Evolutionary conservation across 2,113 vertebrate species (phyloP), one percentile per base, ranked within the genome.

Genomic region (Mesembrinibis cayennensis): DNA sequence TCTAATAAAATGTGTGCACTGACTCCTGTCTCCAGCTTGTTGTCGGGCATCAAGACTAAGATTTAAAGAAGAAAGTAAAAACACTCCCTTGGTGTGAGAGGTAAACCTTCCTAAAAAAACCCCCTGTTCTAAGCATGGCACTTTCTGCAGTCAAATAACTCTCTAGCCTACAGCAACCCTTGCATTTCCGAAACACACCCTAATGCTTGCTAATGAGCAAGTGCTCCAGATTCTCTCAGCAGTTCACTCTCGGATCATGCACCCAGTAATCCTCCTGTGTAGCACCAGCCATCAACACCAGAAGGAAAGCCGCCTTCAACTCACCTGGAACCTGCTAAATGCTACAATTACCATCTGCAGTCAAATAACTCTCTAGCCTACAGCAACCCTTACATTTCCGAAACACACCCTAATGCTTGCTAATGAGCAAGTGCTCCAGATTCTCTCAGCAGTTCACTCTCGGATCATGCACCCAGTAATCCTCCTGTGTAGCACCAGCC

Each of bases 151-250:
- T 14, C 63, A 18, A 40, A 5, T 3, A 52, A 32, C 38, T 58
- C 63, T 16, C 34, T 2, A 38, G 58, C 53, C 38, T 49, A 58
- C 69, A 72, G 63, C 80, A 71, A 23, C 38, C 9, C n/a, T 55
- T 11, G 13, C 0, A 0, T 14, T 59, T 53, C 66, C 4, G 2
- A 49, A 65, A 26, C 18, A 30, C 3, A 26, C 12, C 11, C 18
- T 13, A 5, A 8, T 12, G 19, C 65, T 58, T 23, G 44, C 56
- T 58, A 34, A 23, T 21, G 15, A 67, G 23, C 34, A 17, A 66
- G 74, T 3, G 44, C 34, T 82, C 49, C 83, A 26, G 16, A 44
- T 25, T 38, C 55, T 65, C 76, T 40, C 79, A 44, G 38, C 34
- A 30, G 30, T 11, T 63, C 40, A 2, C 36, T 29, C 53, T 18